These are phyloP conservation scores for Cepaea nemoralis DNA, from an alignment of 1,140 invertebrate genomes.

Conservation along the genomic window DNA sequence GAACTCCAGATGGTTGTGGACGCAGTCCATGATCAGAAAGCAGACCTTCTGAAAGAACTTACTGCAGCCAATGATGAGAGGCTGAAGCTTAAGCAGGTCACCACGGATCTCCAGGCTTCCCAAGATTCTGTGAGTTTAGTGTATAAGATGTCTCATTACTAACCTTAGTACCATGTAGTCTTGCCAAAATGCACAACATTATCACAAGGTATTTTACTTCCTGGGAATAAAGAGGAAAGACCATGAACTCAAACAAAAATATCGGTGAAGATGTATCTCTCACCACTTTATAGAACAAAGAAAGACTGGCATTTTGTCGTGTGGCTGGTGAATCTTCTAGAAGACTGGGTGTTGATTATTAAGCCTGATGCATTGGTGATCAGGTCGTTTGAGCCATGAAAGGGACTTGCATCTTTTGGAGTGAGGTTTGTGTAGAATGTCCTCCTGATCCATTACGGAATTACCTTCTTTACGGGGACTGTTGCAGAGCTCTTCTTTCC, in stretches of 20 bases:
- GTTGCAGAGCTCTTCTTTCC: too few species aligned
- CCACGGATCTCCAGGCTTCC: constrained; percentile 55
- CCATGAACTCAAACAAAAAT: not conserved
- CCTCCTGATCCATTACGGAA: too few species aligned
- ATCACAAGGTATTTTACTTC: not conserved
- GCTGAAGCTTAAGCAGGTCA: constrained; percentile 56
- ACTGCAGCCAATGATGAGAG: constrained; percentile 47
- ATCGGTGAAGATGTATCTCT: not conserved
- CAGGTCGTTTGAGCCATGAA: too few species aligned
- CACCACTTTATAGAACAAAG: not conserved
- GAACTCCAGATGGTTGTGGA: constrained; percentile 72
- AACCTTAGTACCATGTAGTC: not conserved
- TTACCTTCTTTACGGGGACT: too few species aligned
- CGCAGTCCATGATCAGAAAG: constrained; percentile 38
- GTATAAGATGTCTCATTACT: not conserved
- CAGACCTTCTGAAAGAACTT: constrained; percentile 41
- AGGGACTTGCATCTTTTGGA: too few species aligned
- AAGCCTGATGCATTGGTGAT: too few species aligned
- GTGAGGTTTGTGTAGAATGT: too few species aligned
- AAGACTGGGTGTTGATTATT: too few species aligned
- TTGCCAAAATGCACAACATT: not conserved
- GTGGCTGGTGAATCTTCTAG: too few species aligned
- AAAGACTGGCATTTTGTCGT: too few species aligned
- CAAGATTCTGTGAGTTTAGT: constrained; percentile 39
- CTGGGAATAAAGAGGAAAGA: not conserved